A percentile compares a stretch with the other conserved stretches of the same genome.
Conservation (phyloP, 2,113 vertebrate genomes). For the Mus spicilegus region DNA sequence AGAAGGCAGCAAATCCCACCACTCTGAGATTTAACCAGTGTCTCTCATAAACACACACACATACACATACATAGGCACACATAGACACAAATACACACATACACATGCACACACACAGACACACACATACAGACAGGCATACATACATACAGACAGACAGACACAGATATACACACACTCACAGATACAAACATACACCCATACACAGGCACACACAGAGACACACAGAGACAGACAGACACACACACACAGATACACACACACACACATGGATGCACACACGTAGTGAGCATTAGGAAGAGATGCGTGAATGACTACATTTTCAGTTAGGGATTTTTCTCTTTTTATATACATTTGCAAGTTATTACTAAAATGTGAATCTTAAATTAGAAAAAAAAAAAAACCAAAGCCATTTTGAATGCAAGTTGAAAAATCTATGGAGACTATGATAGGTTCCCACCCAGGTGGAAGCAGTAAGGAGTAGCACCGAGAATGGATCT, state of each 20-base stretch:
- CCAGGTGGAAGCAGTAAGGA: background rate
- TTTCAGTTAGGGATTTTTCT: background rate
- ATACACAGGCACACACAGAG: too few species aligned
- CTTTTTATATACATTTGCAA: background rate
- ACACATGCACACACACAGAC: background rate
- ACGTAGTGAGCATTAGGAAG: background rate
- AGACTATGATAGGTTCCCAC: background rate
- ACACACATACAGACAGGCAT: background rate
- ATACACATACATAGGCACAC: background rate
- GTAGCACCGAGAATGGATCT: background rate
- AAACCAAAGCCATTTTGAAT: background rate
- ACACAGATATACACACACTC: background rate
- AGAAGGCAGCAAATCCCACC: background rate
- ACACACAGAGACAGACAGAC: background rate
- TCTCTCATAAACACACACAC: background rate
- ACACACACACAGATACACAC: too few species aligned
- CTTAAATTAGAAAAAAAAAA: background rate
- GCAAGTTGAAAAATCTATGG: background rate
- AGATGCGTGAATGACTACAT: background rate
- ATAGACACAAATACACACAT: background rate
- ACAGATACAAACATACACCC: too few species aligned
- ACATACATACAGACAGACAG: rapidly evolving
- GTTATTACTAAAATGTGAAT: background rate
- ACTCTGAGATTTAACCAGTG: background rate
- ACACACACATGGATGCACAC: background rate